Conservation (phyloP, 2,888 invertebrate genomes). For the Sphaeridia pumilis region DNA sequence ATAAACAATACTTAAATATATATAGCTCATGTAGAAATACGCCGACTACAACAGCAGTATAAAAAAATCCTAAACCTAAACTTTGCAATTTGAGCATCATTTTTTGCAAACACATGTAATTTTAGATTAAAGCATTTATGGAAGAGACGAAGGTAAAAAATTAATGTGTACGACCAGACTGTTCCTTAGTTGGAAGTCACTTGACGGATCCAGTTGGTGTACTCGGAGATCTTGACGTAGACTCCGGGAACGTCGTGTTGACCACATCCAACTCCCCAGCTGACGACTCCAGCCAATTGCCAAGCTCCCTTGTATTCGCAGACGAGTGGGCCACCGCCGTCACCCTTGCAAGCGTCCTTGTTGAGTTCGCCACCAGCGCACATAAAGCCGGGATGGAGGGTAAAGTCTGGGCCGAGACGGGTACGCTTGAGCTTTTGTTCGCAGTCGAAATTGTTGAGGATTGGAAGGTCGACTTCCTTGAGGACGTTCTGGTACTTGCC, state of each 20-base stretch:
- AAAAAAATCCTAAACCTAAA: not conserved
- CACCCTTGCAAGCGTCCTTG: slow-evolving; percentile 75
- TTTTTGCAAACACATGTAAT: not conserved
- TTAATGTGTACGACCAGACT: too few relatives aligned
- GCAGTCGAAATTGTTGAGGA: slow-evolving; percentile 67
- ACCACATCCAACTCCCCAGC: slow-evolving; percentile 88
- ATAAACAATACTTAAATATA: too few relatives aligned
- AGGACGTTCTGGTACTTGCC: slow-evolving; percentile 86
- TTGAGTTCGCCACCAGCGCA: slow-evolving; percentile 91
- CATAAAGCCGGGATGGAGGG: slow-evolving; percentile 73
- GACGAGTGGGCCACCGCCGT: slow-evolving; percentile 60
- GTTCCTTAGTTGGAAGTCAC: slow-evolving; percentile 13
- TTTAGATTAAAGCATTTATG: too few relatives aligned
- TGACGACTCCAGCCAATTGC: slow-evolving; percentile 86
- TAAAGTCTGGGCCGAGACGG: slow-evolving; percentile 71
- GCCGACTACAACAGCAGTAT: not conserved
- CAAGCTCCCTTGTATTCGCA: slow-evolving; percentile 74
- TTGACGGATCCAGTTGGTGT: slow-evolving; percentile 66
- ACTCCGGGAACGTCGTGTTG: slow-evolving; percentile 83
- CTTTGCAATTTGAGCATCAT: too few relatives aligned
- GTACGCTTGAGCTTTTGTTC: slow-evolving; percentile 72
- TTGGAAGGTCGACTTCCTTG: slow-evolving; percentile 82
- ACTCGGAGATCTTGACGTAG: slow-evolving; percentile 73
- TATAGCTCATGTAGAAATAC: too few relatives aligned
- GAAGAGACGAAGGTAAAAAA: too few relatives aligned